These are phyloP conservation scores for Asbolus verrucosus DNA, from an alignment of 1,140 invertebrate genomes.

Conservation along the genomic window DNA sequence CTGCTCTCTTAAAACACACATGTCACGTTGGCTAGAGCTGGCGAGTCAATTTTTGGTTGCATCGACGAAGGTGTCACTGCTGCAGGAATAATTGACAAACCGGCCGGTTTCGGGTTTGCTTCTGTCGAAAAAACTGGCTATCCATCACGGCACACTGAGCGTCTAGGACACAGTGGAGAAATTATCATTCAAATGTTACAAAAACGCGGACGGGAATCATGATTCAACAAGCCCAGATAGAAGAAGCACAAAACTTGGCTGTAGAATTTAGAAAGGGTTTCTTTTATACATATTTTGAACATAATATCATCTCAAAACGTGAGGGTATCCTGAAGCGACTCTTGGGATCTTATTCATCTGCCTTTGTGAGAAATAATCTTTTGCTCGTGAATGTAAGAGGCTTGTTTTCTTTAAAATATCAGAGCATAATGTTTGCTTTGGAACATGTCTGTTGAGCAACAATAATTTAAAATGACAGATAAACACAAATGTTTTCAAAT, in stretches of 20 bases:
- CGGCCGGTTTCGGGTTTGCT: too few relatives aligned
- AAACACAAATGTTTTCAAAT: slow-evolving; percentile 34
- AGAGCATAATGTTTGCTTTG: slow-evolving; percentile 39
- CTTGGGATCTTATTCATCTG: slow-evolving; percentile 47
- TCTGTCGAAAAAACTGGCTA: too few relatives aligned
- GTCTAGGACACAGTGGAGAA: slow-evolving; percentile 23
- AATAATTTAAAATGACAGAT: slow-evolving; percentile 11
- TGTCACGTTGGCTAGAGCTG: too few relatives aligned
- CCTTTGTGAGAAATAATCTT: slow-evolving; percentile 54
- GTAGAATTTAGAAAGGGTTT: slow-evolving; percentile 49
- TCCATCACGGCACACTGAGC: too few relatives aligned
- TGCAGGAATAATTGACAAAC: too few relatives aligned
- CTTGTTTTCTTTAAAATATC: slow-evolving; percentile 53
- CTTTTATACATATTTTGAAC: slow-evolving; percentile 48
- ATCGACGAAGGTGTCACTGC: too few relatives aligned
- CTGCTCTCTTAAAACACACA: too few relatives aligned
- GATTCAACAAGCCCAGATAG: slow-evolving; percentile 36
- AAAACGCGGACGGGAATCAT: slow-evolving; percentile 43
- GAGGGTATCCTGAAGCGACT: slow-evolving; percentile 51
- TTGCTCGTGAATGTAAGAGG: slow-evolving; percentile 46
- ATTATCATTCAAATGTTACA: slow-evolving; percentile 51
- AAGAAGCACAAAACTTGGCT: slow-evolving; percentile 8
- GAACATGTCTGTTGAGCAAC: background rate
- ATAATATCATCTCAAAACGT: slow-evolving; percentile 52
- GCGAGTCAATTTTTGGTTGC: too few relatives aligned